phyloP scores from a whole-genome alignment of 2,113 vertebrate genomes.

The Malurus elegans region DNA sequence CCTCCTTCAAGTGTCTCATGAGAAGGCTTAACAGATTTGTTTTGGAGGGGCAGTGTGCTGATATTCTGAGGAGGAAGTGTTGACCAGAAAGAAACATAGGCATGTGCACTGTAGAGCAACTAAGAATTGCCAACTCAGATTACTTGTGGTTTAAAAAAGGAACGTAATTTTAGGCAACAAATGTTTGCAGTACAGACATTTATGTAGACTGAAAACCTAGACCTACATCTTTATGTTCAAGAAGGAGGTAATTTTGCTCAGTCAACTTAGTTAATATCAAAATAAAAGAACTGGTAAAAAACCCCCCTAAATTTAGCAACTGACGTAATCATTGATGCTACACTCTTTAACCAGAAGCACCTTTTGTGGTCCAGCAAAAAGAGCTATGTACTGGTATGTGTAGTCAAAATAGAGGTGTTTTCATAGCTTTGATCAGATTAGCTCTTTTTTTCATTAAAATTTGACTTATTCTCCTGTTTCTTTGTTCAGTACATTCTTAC shows the following conservation, averaged over 20 bases:
- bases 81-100: neutral
- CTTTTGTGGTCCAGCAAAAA: neutral
- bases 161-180: neutral
- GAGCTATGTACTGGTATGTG: neutral
- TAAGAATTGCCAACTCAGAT: neutral
- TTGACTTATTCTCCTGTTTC: neutral
- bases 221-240: neutral
- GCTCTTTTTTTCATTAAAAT: neutral
- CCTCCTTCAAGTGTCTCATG: neutral
- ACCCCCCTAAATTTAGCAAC: neutral
- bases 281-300: neutral
- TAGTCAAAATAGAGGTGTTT: neutral
- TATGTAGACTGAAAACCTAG: neutral
- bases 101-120: neutral
- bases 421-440: neutral
- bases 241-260: neutral
- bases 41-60: neutral
- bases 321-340: neutral
- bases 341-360: neutral
- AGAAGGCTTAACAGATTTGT: neutral
- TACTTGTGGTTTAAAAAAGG: neutral
- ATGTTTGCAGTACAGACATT: neutral
- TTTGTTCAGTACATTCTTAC: neutral
- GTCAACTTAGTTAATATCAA: neutral
- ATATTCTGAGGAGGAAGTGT: neutral